Evolutionary conservation across 2,113 vertebrate genomes (phyloP), one percentile per base, ranked within the genome.

Genomic region (Daphoenositta chrysoptera): DNA sequence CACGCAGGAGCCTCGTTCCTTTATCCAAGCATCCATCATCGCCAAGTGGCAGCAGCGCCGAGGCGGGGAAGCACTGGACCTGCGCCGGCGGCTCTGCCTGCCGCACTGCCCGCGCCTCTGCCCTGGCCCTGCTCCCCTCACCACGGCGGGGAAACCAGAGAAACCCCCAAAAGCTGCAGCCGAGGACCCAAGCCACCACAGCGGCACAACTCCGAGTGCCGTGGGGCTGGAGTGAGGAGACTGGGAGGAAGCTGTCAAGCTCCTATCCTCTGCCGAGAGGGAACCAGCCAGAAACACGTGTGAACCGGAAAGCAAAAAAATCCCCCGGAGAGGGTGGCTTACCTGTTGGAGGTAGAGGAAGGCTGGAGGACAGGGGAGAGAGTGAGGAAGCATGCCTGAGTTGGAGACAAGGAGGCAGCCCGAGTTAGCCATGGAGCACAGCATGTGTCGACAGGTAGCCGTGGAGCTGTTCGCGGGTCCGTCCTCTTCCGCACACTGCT

Each of bases 321-420:
- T 86, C 86, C 92, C 75, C 90, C 63, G 83, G 94, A 91, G 97
- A 94, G 96, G 93, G 89, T 85, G 87, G 93, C 99, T 99, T 99
- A 99, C 99, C 99, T 99, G 98, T 97, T 99, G 99, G 98, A 99
- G 99, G 98, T 99, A 99, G 98, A 99, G 99, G 98, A 99, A 99
- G 94, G 99, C 98, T 77, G 99, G 99, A 96, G 99, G 98, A 96
- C 99, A 99, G 95, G 99, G 98, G 96, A 99, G 98, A 92, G 99
- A 98, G 97, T 98, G 99, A 97, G 99, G 98, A 97, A 99, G 98
- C 98, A 99, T 98, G 98, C 98, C 99, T 91, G 99, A 98, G 96
- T 98, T 98, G 98, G 99, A 98, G 98, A 99, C 98, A 97, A 99
- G 98, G 97, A 99, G 98, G 97, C 99, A 99, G 98, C 99, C 98